A percentile compares a stretch with the other conserved stretches of the same genome.
phyloP scores from a whole-genome alignment of 2,113 vertebrate species.

The Poeciliopsis turrubarensis region DNA sequence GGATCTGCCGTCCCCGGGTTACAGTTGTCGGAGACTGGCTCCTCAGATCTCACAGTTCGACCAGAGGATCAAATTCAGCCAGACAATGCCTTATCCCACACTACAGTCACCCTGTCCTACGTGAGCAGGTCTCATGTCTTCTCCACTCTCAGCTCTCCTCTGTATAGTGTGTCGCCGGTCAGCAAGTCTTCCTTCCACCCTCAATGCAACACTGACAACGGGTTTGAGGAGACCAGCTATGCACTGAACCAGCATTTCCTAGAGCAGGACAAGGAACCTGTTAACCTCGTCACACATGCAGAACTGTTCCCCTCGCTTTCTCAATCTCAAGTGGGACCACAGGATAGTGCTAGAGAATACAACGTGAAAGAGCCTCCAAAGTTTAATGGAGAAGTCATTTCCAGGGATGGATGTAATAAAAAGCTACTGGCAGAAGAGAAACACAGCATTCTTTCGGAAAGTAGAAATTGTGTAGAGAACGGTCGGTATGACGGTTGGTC shows the following conservation, averaged over 20 bases:
- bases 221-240: constrained; percentile 45
- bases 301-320: constrained; percentile 57
- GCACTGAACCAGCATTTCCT: constrained; percentile 67
- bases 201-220: constrained; percentile 53
- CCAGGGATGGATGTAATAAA: constrained; percentile 22
- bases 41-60: constrained; percentile 50
- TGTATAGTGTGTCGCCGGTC: constrained; percentile 66
- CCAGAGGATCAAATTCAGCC: constrained; percentile 76
- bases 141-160: constrained; percentile 61
- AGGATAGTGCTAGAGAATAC: constrained; percentile 33
- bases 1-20: constrained; percentile 50
- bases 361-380: constrained; percentile 44
- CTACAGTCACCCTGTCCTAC: constrained; percentile 83
- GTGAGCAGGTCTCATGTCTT: constrained; percentile 81
- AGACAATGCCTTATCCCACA: constrained; percentile 80
- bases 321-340: constrained; percentile 51
- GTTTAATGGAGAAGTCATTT: constrained; percentile 50
- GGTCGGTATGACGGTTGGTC: constrained; percentile 38
- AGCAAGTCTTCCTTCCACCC: constrained; percentile 69
- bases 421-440: constrained; percentile 29
- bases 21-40: constrained; percentile 57
- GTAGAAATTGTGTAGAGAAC: constrained; percentile 45
- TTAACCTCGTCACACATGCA: constrained; percentile 58
- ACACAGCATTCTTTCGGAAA: constrained; percentile 19
- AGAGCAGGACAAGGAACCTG: constrained; percentile 55